Evolutionary conservation across 1,140 invertebrate species (phyloP).

Genomic region (Stegodyphus dumicola): DNA sequence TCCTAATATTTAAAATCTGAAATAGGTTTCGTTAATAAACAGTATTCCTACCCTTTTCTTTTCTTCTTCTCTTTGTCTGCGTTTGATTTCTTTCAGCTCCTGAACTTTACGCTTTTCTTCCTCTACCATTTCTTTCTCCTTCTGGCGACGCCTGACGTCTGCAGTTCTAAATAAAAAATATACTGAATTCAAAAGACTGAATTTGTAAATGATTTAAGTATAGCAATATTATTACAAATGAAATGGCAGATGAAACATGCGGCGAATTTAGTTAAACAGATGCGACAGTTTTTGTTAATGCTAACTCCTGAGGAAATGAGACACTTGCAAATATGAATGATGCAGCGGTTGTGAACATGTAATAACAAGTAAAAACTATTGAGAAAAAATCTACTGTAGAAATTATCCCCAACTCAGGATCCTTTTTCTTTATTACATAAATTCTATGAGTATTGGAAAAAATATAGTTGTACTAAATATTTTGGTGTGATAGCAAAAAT

Average conservation of each 20-base stretch:
- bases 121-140: slow-evolving; percentile 49
- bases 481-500: too few relatives aligned
- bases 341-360: too few relatives aligned
- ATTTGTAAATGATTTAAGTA: background rate
- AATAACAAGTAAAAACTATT: too few relatives aligned
- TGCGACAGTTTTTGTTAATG: background rate
- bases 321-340: background rate
- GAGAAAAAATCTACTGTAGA: too few relatives aligned
- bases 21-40: background rate
- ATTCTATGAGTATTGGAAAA: too few relatives aligned
- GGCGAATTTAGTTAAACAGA: background rate
- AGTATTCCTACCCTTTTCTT: slow-evolving; percentile 27
- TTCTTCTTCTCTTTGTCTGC: slow-evolving; percentile 53
- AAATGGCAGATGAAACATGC: background rate
- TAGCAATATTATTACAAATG: background rate
- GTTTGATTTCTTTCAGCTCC: slow-evolving; percentile 44
- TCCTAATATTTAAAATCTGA: background rate
- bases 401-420: too few relatives aligned
- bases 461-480: too few relatives aligned
- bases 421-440: too few relatives aligned
- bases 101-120: slow-evolving; percentile 44
- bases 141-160: slow-evolving; percentile 17
- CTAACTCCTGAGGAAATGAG: background rate
- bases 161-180: slow-evolving; percentile 28
- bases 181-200: background rate